Conservation (phyloP, 37 sponge, comb jelly and placozoan genomes). For the Chondrosia reniformis region DNA sequence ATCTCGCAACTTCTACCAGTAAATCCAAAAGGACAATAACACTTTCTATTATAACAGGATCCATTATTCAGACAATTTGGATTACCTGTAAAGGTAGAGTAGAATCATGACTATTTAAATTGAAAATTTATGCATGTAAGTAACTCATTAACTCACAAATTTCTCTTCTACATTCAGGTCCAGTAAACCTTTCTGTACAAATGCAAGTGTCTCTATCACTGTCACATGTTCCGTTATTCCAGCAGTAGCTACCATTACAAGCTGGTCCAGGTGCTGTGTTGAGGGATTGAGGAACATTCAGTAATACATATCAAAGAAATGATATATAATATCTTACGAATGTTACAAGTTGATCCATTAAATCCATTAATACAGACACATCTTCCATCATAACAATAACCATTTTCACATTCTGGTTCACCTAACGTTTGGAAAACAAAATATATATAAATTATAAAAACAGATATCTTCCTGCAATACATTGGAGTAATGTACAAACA, state of each 20-base stretch:
- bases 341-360: background rate
- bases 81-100: background rate
- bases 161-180: background rate
- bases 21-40: background rate
- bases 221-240: background rate
- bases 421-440: too few relatives aligned
- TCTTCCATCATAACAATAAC: background rate
- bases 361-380: background rate
- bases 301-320: too few relatives aligned
- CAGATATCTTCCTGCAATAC: too few relatives aligned
- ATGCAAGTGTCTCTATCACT: background rate
- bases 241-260: background rate
- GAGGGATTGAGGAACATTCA: too few relatives aligned
- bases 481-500: too few relatives aligned
- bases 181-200: background rate
- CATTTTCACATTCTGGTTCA: background rate
- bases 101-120: too few relatives aligned
- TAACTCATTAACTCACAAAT: slow-evolving; percentile 2
- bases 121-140: too few relatives aligned
- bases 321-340: background rate
- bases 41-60: background rate
- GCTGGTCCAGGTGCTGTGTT: background rate
- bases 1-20: background rate
- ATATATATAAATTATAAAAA: too few relatives aligned
- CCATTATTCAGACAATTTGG: background rate